Base-by-base conservation (phyloP, 2,888 invertebrate species). In the Rhagonycha lutea region DNA sequence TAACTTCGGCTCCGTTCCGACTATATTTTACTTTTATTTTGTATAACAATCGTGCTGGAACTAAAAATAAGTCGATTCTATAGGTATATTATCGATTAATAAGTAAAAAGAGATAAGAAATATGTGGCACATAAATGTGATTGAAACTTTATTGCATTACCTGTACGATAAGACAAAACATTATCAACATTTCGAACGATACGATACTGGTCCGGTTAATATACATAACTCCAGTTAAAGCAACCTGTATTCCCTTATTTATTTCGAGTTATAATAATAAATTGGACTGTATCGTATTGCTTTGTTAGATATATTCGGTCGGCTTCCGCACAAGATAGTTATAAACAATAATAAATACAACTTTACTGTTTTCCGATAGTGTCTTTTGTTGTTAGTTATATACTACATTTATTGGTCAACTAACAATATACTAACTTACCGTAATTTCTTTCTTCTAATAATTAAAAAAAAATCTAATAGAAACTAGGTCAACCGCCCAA, bases 211-310 rank as follows among this genome's bases (percentile, higher is more conserved):
- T 61, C 68, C 61, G 67, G 74, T 77, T 77, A 47, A 72, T 74
- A 74, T 77, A 70, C 74, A 74, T 74, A 77, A 69, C 62, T 24
- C 76, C 76, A 74, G 69, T 69, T 77, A 77, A 62, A 77, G 77
- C 73, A 79, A 79, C 78, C 69, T 70, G 79, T 76, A 79, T 80
- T 80, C 75, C 80, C 80, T 78, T 80, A 79, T 79, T 78, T 76
- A 80, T 79, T 79, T 79, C 72, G 65, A 75, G 73, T 78, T 77
- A 74, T 76, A 78, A 78, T 78, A 77, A 74, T 79, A 80, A 80
- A 79, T 76, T 61, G 73, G 47, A 68, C 60, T 32, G 63, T 72
- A 77, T 78, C 74, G 72, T 75, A 79, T 76, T 78, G 73, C 72
- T 65, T 77, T 74, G 71, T 69, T 77, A 74, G 73, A 78, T 78